Conservation (phyloP, 1,140 invertebrate genomes). For the Drosophila sp. region DNA sequence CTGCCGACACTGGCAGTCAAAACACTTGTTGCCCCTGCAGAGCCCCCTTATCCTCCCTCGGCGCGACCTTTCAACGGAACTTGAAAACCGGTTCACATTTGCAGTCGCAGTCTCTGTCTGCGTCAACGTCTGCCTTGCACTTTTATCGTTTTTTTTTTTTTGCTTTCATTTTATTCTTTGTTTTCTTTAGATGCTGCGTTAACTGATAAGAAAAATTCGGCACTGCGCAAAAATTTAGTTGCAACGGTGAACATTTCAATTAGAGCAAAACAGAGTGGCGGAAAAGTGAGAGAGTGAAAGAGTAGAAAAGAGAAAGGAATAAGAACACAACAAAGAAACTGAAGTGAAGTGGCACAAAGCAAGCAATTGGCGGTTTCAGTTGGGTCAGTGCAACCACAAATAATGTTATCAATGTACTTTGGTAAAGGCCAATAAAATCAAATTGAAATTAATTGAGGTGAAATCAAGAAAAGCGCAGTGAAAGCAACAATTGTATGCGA, state of each 20-base stretch:
- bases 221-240: constrained; percentile 65
- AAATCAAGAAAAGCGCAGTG: constrained; percentile 18
- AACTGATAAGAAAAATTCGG: constrained; percentile 55
- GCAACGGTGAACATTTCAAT: constrained; percentile 68
- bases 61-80: constrained; percentile 48
- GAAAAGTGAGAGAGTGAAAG: constrained; percentile 14
- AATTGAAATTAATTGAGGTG: constrained; percentile 41
- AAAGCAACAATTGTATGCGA: not conserved
- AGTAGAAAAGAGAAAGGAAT: constrained; percentile 2
- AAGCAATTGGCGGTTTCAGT: constrained; percentile 55
- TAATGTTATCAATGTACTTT: constrained; percentile 33
- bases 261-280: constrained; percentile 39
- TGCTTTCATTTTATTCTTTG: constrained; percentile 3
- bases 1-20: constrained; percentile 53
- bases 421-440: constrained; percentile 19
- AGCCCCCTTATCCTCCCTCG: constrained; percentile 3
- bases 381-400: constrained; percentile 47
- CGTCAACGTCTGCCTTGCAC: constrained; percentile 7
- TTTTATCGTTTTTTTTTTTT: constrained; percentile 25
- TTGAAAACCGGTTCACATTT: constrained; percentile 50
- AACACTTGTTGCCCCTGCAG: constrained; percentile 55
- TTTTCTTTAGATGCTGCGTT: constrained; percentile 31
- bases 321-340: constrained; percentile 13
- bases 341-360: constrained; percentile 21
- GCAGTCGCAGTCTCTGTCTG: not conserved